Evolutionary conservation across 2,797 vertebrate genomes (phyloP), one percentile per base, ranked within the genome.

Genomic region (Momotus momota): DNA sequence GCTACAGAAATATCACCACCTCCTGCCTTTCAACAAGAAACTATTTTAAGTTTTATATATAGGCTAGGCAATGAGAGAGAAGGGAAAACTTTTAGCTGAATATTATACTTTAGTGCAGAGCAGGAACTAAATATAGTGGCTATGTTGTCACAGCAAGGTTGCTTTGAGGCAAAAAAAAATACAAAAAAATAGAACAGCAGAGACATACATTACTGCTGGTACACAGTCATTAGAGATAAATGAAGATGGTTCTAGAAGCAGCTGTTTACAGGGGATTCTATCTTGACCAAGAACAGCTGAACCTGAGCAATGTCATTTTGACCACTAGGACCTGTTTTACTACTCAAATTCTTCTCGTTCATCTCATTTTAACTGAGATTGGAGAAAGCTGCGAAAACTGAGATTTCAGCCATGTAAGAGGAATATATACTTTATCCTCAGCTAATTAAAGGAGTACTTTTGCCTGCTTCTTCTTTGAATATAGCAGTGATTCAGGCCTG

Each of bases 11-110:
- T 93, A 93, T 72, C 75, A 93, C 65, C 83, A 87, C 66, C 62
- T 60, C 69, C 87, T 96, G 80, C 82, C 79, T 92, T 93, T 91
- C 66, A 60, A 52, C 58, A 91, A 85, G 79, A 90, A 92, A 72
- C 69, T 81, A 78, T 81, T 93, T 83, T 54, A 90, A 85, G 49
- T 88, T 96, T 93, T 94, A 91, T 90, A 88, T 81, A 90, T 90
- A 94, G 73, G 81, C 35, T 81, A 33, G 23, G 79, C 23, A 69
- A 7, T 66, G 64, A 72, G 65, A 84, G 55, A 90, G 19, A 62
- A 41, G 46, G 31, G 70, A 92, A 62, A 90, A 90, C 72, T 94
- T 94, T 64, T 67, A 90, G 57, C 31, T 60, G 74, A 88, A 58
- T 25, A 4, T 86, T 86, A 81, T 48, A 64, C 40, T 72, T 86